Evolutionary conservation across 2,888 invertebrate genomes (phyloP), one percentile per base, ranked within the genome.

Genomic region (Volucella inanis): DNA sequence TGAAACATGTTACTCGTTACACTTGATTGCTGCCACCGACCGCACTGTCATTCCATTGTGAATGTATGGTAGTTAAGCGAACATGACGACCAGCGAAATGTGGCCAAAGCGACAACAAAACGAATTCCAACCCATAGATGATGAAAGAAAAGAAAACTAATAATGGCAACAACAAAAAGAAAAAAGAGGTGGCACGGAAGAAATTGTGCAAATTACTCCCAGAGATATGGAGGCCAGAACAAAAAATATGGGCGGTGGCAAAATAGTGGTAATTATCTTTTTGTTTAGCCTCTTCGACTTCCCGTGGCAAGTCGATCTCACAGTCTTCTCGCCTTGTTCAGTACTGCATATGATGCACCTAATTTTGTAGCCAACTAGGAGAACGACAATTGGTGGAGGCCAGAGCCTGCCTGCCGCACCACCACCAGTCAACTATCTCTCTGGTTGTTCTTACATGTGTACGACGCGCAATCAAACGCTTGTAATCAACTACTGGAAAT

Each of bases 401-500:
- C 76, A 57, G 38, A 12, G 9, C 67, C 61, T 22, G 55, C 18
- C 12, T 43, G 61, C 50, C 41, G 68, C 68, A 78, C 52, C 55
- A 57, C 59, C 74, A 31, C 31, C 31, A 31, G 31, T 31, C 6
- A 71, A 70, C 84, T 75, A 84, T 76, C 85, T 86, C 81, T 87
- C 87, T 79, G 87, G 76, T 82, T 84, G 87, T 87, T 78, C 87
- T 82, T 87, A 87, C 87, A 88, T 87, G 87, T 87, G 87, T 88
- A 87, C 87, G 81, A 87, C 64, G 81, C 75, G 85, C 87, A 88
- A 88, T 88, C 88, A 87, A 85, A 88, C 85, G 87, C 75, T 87
- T 88, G 87, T 88, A 87, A 88, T 88, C 88, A 88, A 88, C 88
- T 88, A 88, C 88, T 88, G 88, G 88, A 88, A 87, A 80, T 87